phyloP scores from a whole-genome alignment of 1,140 invertebrate genomes.

The Archegozetes longisetosus region DNA sequence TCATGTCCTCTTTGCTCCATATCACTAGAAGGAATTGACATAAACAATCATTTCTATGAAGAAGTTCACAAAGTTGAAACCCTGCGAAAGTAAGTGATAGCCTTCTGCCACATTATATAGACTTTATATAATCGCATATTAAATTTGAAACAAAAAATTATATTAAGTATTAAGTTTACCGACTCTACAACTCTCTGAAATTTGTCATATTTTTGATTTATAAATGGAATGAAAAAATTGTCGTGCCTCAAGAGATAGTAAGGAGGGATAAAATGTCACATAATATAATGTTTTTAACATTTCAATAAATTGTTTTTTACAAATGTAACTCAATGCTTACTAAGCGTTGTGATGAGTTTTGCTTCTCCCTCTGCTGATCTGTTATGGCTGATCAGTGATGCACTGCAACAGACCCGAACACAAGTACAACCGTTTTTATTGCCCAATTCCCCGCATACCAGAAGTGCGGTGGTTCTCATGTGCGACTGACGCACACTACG shows the following conservation, averaged over 20 bases:
- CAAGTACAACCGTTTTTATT: too few species aligned
- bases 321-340: background rate
- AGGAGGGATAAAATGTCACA: too few species aligned
- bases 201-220: background rate
- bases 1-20: constrained; percentile 14
- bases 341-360: background rate
- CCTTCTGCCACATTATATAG: background rate
- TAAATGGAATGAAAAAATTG: background rate
- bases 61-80: constrained; percentile 17
- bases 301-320: background rate
- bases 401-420: too few species aligned
- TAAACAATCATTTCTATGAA: constrained; percentile 15
- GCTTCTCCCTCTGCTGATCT: too few species aligned
- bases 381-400: too few species aligned
- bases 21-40: constrained; percentile 13
- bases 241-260: background rate
- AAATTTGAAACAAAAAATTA: background rate
- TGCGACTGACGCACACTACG: too few species aligned
- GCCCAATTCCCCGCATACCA: too few species aligned
- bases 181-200: background rate
- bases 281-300: background rate
- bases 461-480: too few species aligned
- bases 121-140: background rate
- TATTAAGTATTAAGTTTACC: background rate
- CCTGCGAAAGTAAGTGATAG: constrained; percentile 14